These are phyloP conservation scores for Yasuhikotakia modesta DNA, from an alignment of 2,797 vertebrate species.

Conservation along the genomic window DNA sequence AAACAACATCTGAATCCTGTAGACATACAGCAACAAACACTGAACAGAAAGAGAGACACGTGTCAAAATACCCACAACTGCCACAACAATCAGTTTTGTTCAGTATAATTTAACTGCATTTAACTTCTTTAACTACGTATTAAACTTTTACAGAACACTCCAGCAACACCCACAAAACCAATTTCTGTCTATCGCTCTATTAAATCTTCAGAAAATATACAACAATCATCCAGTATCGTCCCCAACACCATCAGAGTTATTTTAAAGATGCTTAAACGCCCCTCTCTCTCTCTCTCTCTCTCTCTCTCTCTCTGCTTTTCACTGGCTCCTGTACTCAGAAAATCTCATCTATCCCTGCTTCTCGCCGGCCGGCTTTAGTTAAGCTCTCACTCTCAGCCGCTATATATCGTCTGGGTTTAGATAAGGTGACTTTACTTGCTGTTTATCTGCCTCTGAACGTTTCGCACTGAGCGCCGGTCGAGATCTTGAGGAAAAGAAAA, in stretches of 20 bases:
- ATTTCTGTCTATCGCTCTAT: no score
- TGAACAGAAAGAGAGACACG: constrained; percentile 15
- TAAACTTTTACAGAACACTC: no score
- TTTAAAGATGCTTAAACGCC: constrained; percentile 7
- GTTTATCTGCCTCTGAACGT: constrained; percentile 71
- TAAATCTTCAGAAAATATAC: no score
- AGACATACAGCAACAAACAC: constrained; percentile 52
- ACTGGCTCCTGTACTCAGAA: constrained; percentile 55
- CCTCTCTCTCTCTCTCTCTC: constrained; percentile 4
- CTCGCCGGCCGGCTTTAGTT: constrained; percentile 58
- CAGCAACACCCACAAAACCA: no score
- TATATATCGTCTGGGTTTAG: constrained; percentile 63
- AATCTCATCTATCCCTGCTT: constrained; percentile 60
- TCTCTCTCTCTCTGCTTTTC: constrained; percentile 41
- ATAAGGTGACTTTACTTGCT: constrained; percentile 68
- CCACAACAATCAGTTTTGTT: no score
- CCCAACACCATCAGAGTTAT: neutral
- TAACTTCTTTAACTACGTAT: no score
- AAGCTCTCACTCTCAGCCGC: constrained; percentile 67
- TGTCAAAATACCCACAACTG: no score
- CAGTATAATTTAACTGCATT: no score
- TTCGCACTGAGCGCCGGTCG: constrained; percentile 63
- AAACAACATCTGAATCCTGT: constrained; percentile 65
- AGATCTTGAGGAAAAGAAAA: constrained; percentile 55
- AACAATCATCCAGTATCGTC: neutral